Evolutionary conservation across 2,888 invertebrate species (phyloP).

Genomic region (Mesochorus sp.): DNA sequence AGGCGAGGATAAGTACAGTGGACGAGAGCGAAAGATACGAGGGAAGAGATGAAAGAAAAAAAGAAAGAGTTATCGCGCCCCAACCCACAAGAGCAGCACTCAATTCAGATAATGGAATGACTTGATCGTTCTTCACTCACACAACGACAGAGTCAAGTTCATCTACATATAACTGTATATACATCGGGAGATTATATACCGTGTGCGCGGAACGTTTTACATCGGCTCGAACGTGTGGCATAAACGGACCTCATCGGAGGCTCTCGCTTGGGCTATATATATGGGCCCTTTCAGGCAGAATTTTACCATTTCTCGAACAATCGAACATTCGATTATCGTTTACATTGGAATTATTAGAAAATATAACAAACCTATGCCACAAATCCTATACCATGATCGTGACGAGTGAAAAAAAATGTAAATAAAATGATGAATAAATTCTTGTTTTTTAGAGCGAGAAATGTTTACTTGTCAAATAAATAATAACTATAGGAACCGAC

Average conservation of each 20-base stretch:
- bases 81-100: constrained; percentile 74
- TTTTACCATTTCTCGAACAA: no score
- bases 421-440: no score
- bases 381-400: no score
- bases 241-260: constrained; percentile 10
- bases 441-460: no score
- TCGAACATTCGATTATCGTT: no score
- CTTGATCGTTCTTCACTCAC: constrained; percentile 74
- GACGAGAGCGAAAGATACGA: constrained; percentile 34
- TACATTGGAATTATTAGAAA: no score
- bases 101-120: constrained; percentile 81
- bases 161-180: constrained; percentile 20
- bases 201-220: constrained; percentile 20
- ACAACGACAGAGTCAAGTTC: constrained; percentile 27
- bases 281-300: constrained; percentile 44
- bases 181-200: not conserved
- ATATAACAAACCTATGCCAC: no score
- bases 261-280: not conserved
- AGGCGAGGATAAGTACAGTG: constrained; percentile 31
- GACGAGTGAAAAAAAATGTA: no score
- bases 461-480: no score
- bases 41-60: constrained; percentile 48
- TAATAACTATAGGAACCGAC: no score
- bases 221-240: constrained; percentile 18
- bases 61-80: constrained; percentile 70